These are phyloP conservation scores for Ophion slaviceki DNA, from an alignment of 2,888 invertebrate species.

Conservation along the genomic window DNA sequence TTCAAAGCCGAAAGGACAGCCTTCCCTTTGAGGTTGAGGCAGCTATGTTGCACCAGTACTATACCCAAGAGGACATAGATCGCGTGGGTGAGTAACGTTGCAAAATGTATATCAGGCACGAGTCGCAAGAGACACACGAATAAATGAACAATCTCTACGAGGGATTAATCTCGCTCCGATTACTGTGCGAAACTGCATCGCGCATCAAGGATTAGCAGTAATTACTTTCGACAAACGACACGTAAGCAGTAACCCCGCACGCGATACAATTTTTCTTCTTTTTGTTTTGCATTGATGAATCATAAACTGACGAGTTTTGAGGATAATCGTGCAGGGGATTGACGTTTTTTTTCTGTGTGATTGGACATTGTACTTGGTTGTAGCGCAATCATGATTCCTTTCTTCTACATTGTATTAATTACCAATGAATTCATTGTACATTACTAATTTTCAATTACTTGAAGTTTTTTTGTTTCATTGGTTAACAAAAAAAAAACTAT, in stretches of 20 bases:
- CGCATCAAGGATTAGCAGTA: background rate
- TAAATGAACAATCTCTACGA: background rate
- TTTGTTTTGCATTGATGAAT: too few species aligned
- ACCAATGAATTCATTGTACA: too few species aligned
- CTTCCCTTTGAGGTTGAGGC: conserved; percentile 32
- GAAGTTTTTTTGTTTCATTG: too few species aligned
- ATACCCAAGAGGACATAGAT: conserved; percentile 80
- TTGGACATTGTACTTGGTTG: too few species aligned
- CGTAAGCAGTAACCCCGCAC: too few species aligned
- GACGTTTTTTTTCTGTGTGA: too few species aligned
- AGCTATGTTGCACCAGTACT: conserved; percentile 79
- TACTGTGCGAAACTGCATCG: background rate
- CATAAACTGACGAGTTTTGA: too few species aligned
- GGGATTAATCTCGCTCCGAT: background rate
- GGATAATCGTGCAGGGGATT: too few species aligned
- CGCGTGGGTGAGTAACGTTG: conserved; percentile 77
- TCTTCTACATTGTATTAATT: background rate
- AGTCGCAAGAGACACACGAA: background rate
- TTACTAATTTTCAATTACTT: too few species aligned
- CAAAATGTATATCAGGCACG: background rate
- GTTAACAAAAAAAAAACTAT: too few species aligned
- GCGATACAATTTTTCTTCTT: too few species aligned
- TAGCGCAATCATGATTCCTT: background rate
- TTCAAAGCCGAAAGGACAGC: background rate
- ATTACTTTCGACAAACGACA: too few species aligned